A percentile compares a stretch with the other conserved stretches of the same genome.
Conservation (phyloP, 1,140 invertebrate species). For the Pseudobourletiella spinata region DNA sequence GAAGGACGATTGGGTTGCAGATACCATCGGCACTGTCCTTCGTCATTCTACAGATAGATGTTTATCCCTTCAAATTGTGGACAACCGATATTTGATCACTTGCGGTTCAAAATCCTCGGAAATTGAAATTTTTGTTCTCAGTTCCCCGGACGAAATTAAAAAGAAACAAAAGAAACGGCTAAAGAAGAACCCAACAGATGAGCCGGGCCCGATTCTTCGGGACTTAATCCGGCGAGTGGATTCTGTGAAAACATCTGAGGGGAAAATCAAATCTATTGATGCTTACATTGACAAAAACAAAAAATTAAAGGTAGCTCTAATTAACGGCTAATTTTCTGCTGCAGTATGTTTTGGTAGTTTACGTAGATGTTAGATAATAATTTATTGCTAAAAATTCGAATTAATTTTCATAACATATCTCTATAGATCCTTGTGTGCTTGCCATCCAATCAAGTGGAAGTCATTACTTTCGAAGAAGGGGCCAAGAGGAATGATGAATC, state of each 20-base stretch:
- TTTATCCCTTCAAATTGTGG: constrained; percentile 8
- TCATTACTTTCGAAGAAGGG: constrained; percentile 1
- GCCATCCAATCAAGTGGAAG: constrained; percentile 32
- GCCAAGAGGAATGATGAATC: background rate
- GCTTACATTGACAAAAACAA: constrained; percentile 12
- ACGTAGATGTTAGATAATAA: too few relatives aligned
- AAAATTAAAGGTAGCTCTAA: constrained; percentile 27
- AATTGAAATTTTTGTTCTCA: constrained; percentile 76
- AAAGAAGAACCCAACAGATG: constrained; percentile 52
- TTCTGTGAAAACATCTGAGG: constrained; percentile 21
- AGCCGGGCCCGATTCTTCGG: constrained; percentile 12
- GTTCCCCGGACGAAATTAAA: constrained; percentile 61
- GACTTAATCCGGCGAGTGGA: constrained; percentile 22
- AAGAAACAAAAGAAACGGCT: constrained; percentile 59
- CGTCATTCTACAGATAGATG: constrained; percentile 22
- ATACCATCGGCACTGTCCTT: constrained; percentile 24
- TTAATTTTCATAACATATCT: background rate
- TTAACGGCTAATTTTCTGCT: background rate
- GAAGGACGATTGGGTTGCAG: constrained; percentile 8
- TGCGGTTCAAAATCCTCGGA: constrained; percentile 18
- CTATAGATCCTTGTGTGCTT: constrained; percentile 27
- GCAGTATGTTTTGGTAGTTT: too few relatives aligned
- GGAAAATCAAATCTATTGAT: constrained; percentile 31
- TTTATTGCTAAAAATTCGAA: too few relatives aligned
- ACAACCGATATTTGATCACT: constrained; percentile 10